These are phyloP conservation scores for Napeogenes sylphis DNA, from an alignment of 2,888 invertebrate genomes.

Conservation along the genomic window DNA sequence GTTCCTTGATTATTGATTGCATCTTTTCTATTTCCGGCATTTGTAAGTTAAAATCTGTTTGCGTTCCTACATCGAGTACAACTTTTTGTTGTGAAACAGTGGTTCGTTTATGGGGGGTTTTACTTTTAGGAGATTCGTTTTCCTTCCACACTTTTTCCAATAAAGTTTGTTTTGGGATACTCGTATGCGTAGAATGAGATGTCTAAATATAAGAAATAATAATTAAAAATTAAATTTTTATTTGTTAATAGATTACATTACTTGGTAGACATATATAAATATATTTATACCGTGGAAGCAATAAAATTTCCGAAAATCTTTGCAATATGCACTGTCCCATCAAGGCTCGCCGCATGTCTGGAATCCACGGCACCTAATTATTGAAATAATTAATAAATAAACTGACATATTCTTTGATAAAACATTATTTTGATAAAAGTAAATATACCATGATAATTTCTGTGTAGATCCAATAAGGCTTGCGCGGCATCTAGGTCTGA, in stretches of 20 bases:
- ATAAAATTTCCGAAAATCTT: background rate
- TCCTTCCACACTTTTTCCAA: background rate
- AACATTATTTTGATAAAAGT: too few species aligned
- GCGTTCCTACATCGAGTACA: slow-evolving; percentile 38
- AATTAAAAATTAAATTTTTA: too few species aligned
- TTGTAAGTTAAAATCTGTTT: slow-evolving; percentile 40
- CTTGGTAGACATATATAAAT: background rate
- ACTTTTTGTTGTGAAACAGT: slow-evolving; percentile 16
- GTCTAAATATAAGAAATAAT: too few species aligned
- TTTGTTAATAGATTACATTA: too few species aligned
- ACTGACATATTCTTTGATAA: too few species aligned
- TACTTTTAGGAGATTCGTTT: slow-evolving; percentile 14
- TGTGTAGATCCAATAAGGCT: background rate
- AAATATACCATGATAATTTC: background rate
- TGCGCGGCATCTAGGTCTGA: background rate
- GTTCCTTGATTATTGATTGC: slow-evolving; percentile 40
- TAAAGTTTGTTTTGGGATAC: slow-evolving; percentile 14
- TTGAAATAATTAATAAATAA: too few species aligned
- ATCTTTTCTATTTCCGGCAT: slow-evolving; percentile 38
- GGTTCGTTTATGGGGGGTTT: slow-evolving; percentile 14
- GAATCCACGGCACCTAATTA: background rate
- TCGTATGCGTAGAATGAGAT: slow-evolving; percentile 1
- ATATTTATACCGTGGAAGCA: background rate
- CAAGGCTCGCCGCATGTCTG: background rate
- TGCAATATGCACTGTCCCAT: background rate